Percentiles rank a stretch among this genome's conserved stretches.
Evolutionary conservation across 2,113 vertebrate species (phyloP).

Genomic region (Lasiurus cinereus): DNA sequence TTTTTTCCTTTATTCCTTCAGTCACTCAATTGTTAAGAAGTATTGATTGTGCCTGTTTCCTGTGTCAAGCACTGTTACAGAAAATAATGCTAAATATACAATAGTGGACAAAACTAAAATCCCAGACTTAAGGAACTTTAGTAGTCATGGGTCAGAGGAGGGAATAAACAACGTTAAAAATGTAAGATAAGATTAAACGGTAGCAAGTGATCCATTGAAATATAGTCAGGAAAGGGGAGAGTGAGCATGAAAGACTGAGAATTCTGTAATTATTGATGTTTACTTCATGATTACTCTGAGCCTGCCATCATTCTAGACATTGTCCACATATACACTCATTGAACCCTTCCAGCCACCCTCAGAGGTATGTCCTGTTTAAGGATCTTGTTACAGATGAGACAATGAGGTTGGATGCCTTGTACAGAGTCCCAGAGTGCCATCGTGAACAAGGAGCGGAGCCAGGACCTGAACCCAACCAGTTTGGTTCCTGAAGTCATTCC

Average conservation of each 20-base stretch:
- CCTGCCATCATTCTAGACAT: background rate
- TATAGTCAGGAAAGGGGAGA: background rate
- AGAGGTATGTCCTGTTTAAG: background rate
- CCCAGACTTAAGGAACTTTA: background rate
- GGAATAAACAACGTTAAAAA: background rate
- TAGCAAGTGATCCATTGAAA: background rate
- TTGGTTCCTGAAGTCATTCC: background rate
- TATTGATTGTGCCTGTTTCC: background rate
- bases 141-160: background rate
- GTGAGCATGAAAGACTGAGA: rapidly evolving
- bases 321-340: background rate
- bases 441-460: background rate
- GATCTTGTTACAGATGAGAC: background rate
- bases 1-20: background rate
- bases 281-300: background rate
- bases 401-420: background rate
- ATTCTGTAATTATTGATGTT: rapidly evolving
- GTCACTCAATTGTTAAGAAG: background rate
- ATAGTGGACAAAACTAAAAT: background rate
- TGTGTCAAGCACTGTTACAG: background rate
- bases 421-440: rapidly evolving
- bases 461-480: background rate
- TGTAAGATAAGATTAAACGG: background rate
- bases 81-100: background rate
- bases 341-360: background rate